These are phyloP conservation scores for Diadophis punctatus DNA, from an alignment of 2,113 vertebrate species.

Conservation along the genomic window DNA sequence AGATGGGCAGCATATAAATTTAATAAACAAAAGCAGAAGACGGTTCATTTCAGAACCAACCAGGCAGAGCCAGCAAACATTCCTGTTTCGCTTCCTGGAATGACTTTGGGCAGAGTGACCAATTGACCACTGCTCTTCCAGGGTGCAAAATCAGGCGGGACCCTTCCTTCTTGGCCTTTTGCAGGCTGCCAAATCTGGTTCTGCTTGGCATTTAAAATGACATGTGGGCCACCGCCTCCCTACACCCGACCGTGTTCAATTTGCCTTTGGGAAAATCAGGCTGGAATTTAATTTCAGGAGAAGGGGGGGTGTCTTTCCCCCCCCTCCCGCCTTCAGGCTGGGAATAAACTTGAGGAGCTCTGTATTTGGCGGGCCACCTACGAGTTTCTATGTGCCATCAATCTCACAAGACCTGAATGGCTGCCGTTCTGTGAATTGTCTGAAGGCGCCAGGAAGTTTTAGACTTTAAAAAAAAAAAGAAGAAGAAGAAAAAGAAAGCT, in stretches of 20 bases:
- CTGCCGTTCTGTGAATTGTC: background rate
- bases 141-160: background rate
- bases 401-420: constrained; percentile 5
- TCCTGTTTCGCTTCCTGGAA: background rate
- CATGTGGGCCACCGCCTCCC: background rate
- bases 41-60: background rate
- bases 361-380: background rate
- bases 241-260: background rate
- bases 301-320: background rate
- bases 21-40: background rate
- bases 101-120: background rate
- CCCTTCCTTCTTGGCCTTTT: background rate
- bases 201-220: no score
- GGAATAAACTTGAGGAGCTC: background rate
- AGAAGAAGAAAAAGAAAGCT: background rate
- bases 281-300: background rate
- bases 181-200: background rate
- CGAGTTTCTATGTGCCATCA: background rate
- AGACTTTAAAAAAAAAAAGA: background rate
- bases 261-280: background rate
- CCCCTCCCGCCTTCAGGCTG: background rate
- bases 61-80: background rate
- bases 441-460: constrained; percentile 17
- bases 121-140: accelerated
- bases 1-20: background rate